Percentiles rank a stretch among this genome's conserved stretches.
phyloP scores from a whole-genome alignment of 2,797 vertebrate species.

The Arctocebus calabarensis region DNA sequence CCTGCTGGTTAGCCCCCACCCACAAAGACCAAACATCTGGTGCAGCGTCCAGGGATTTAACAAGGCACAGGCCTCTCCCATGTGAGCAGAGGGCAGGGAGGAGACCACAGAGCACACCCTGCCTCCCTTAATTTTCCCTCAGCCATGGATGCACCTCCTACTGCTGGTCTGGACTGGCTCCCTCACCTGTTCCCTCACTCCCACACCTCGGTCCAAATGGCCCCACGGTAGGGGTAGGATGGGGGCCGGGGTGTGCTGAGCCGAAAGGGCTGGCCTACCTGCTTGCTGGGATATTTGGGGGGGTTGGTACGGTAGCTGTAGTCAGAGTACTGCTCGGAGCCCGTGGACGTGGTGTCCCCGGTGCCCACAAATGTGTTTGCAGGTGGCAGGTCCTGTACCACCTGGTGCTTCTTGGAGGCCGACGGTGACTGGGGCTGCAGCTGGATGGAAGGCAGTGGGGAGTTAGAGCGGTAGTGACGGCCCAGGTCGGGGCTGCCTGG shows the following conservation, averaged over 20 bases:
- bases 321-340: conserved; percentile 99
- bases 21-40: conserved; percentile 20
- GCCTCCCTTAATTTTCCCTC: background rate
- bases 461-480: conserved; percentile 98
- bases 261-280: conserved; percentile 98
- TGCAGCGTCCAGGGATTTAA: background rate
- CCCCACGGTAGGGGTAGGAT: conserved; percentile 87
- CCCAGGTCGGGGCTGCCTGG: conserved; percentile 97
- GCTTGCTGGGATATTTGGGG: conserved; percentile 99
- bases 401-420: conserved; percentile 99
- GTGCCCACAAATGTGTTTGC: conserved; percentile 99
- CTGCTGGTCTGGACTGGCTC: background rate
- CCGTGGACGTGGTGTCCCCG: conserved; percentile 98
- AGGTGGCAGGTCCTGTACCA: conserved; percentile 98
- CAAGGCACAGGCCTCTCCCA: conserved; percentile 37
- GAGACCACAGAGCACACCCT: background rate
- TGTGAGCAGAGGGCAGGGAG: background rate
- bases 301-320: conserved; percentile 99
- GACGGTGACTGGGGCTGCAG: conserved; percentile 98
- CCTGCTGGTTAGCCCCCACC: background rate
- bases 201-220: conserved; percentile 97
- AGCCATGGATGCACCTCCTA: conserved; percentile 23
- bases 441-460: conserved; percentile 97
- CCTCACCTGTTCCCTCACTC: conserved; percentile 89
- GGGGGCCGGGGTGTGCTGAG: conserved; percentile 87